phyloP scores from a whole-genome alignment of 2,888 invertebrate genomes.

The Ectemnius lituratus region DNA sequence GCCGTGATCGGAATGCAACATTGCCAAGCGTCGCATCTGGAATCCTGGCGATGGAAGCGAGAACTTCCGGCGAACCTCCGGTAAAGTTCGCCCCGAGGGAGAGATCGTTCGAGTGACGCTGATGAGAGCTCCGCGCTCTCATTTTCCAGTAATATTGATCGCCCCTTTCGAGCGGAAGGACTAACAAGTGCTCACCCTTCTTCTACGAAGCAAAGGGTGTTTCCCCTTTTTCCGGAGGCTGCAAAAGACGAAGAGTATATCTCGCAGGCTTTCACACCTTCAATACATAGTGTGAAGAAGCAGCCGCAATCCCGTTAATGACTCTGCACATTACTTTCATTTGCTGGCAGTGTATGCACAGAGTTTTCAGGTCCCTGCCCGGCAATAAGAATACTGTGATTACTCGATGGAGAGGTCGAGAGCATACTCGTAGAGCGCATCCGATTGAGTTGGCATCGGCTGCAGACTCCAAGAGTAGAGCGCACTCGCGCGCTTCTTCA shows the following conservation, averaged over 20 bases:
- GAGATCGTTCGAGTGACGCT: background rate
- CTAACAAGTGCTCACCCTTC: background rate
- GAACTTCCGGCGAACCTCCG: background rate
- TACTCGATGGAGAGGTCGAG: background rate
- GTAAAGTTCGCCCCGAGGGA: background rate
- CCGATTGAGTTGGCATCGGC: background rate
- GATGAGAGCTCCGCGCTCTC: background rate
- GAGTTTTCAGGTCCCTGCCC: background rate
- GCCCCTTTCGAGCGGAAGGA: background rate
- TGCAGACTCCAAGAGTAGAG: background rate
- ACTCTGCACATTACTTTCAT: slow-evolving; percentile 1
- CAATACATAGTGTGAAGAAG: no score
- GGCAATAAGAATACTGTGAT: background rate
- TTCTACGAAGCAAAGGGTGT: no score
- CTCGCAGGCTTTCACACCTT: no score
- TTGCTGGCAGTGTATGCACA: background rate
- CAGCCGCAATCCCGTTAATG: background rate
- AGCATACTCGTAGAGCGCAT: background rate
- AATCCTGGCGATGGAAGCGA: no score
- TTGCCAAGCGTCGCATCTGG: background rate
- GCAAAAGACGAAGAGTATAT: no score
- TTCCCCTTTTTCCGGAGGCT: no score
- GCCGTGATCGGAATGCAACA: background rate
- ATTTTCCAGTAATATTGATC: slow-evolving; percentile 1
- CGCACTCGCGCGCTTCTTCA: background rate